Evolutionary conservation across 2,797 vertebrate species (phyloP), one percentile per base, ranked within the genome.

Genomic region (Myotis vivesi): DNA sequence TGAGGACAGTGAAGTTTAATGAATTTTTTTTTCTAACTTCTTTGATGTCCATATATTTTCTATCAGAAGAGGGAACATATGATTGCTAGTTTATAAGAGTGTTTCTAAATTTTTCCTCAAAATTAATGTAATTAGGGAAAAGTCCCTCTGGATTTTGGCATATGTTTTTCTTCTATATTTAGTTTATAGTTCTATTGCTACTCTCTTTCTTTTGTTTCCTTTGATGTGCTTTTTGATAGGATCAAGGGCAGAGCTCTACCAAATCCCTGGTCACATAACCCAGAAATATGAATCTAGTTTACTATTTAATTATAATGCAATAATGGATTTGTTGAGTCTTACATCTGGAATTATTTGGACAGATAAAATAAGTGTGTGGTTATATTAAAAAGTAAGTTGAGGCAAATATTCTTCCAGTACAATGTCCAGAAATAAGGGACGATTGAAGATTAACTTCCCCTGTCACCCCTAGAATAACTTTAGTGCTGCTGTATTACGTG

Each of bases 41-140:
- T 88, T 95, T 85, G 82, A 81, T 95, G 44, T 84, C 44, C 5
- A 75, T 77, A 57, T 46, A 69, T 69, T 95, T 92, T 72, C 49
- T 81, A 33, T 91, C 44, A 85, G 49, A 81, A 73, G n/a, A 55
- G 51, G 17, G n/a, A 86, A 19, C 83, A 71, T 83, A 92, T 46
- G 57, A 49, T 94, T 91, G 73, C 49, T 55, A 76, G 85, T 72
- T 94, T 79, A 75, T 68, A 30, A 79, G 13, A 62, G 41, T 44
- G 15, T 89, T 94, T 86, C 44, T 87, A 89, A 92, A 83, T 33
- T 88, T 95, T 94, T 73, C 30, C 75, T 95, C 57, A 80, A 89
- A 91, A 86, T 87, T 92, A 87, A 51, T 75, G 44, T 80, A 87
- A 89, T 93, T 92, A 71, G 22, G 46, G 17, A 94, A 80, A 94